A percentile compares a stretch with the other conserved stretches of the same genome.
These are phyloP conservation scores for Spea bombifrons DNA, from an alignment of 2,113 vertebrate genomes.

Conservation along the genomic window DNA sequence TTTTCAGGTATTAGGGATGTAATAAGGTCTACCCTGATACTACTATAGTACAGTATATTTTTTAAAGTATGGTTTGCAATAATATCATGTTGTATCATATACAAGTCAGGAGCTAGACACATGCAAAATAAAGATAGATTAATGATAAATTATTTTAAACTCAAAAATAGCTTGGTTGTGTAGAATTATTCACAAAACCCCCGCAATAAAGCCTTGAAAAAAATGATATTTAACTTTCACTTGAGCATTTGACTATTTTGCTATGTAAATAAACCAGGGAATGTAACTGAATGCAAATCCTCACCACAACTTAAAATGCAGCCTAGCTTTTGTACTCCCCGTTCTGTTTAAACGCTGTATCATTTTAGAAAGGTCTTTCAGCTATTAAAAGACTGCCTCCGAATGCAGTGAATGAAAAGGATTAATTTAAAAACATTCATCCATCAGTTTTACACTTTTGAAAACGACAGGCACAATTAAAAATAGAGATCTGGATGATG, in stretches of 20 bases:
- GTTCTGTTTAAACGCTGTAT: background rate
- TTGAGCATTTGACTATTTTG: background rate
- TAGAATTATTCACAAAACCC: too few species aligned
- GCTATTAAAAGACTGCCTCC: background rate
- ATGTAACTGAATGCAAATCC: background rate
- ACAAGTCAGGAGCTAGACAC: too few species aligned
- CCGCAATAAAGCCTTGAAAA: too few species aligned
- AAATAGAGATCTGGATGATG: constrained; percentile 6
- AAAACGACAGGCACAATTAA: constrained; percentile 20
- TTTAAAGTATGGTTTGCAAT: too few species aligned
- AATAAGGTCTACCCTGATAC: too few species aligned
- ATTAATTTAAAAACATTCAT: constrained; percentile 3
- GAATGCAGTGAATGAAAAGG: background rate
- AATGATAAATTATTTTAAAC: too few species aligned
- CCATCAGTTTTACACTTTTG: constrained; percentile 27
- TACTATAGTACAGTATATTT: too few species aligned
- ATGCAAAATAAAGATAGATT: too few species aligned
- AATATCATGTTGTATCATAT: too few species aligned
- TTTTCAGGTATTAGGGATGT: too few species aligned
- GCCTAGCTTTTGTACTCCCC: background rate
- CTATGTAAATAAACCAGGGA: background rate
- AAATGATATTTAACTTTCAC: too few species aligned
- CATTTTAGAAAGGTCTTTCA: background rate
- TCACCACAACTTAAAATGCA: background rate
- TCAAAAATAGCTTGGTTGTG: too few species aligned